Evolutionary conservation across 1,140 invertebrate genomes (phyloP).

Genomic region (Scaptomyza graminum): DNA sequence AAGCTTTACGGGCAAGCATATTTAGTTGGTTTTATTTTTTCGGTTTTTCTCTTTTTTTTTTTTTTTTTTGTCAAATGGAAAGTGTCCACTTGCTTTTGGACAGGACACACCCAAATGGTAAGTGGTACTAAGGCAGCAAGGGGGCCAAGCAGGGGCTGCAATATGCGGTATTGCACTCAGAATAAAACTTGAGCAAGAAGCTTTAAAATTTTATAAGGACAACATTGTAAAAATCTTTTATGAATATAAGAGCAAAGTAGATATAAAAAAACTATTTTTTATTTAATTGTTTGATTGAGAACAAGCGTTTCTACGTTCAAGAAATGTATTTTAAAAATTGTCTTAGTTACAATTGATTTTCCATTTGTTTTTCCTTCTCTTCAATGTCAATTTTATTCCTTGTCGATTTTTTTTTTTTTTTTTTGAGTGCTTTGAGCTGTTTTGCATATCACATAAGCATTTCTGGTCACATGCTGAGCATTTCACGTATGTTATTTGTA

Average conservation of each 20-base stretch:
- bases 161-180: neutral
- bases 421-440: conserved; percentile 2
- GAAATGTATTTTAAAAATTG: no score
- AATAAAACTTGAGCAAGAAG: neutral
- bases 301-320: no score
- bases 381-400: no score
- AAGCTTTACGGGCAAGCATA: conserved; percentile 7
- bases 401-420: neutral
- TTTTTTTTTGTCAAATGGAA: neutral
- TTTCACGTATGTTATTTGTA: neutral
- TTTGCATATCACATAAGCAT: conserved; percentile 40
- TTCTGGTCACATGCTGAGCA: conserved; percentile 35
- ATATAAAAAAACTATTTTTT: no score
- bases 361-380: no score
- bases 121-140: neutral
- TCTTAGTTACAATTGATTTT: no score
- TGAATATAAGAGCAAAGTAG: no score
- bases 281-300: no score
- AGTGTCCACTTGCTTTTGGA: conserved; percentile 5
- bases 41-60: neutral
- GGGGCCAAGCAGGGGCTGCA: neutral
- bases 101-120: neutral
- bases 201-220: no score
- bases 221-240: no score
- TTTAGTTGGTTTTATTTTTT: neutral